Evolutionary conservation across 2,797 vertebrate genomes (phyloP), one percentile per base, ranked within the genome.

Genomic region (Mormyrus proboscirostris): DNA sequence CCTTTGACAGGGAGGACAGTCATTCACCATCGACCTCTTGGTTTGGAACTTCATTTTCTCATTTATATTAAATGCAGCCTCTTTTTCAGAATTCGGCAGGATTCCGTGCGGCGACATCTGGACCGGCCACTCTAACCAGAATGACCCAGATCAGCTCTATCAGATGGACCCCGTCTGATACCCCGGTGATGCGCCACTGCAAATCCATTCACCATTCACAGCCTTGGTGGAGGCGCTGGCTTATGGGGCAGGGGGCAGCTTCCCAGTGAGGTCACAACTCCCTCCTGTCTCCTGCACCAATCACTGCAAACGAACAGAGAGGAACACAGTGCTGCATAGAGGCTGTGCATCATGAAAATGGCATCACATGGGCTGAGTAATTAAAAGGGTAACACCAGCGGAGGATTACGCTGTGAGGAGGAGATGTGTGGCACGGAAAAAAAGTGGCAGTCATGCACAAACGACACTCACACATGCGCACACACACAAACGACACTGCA

Each of bases 311-410:
- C 44, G 73, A 41, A 41, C 14, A n/a, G 38, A 44, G 16, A 79
- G 65, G 29, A 73, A 38, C 29, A 33, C 29, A 14, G 29, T 73
- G 65, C 29, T 38, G 29, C 25, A 14, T 0, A 6, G 65, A 38
- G 10, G 12, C 25, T 73, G 29, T 38, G 65, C 29, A 2, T 38
- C 2, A 4, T 0, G 29, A 73, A 38, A 12, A 87, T 83, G 47
- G 88, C 76, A 59, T 29, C 59, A 9, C 57, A 41, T 62, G 88
- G 53, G 2, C 79, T 89, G 87, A 87, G 91, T 90, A 91, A 91
- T 92, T 92, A 91, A 92, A 55, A 57, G 85, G 82, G 57, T 49
- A 89, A 89, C 85, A 49, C 53, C 57, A 55, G 90, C 82, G 22
- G 47, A 49, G 9, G 82, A 29, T 22, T 22, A 84, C 19, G 4